phyloP scores from a whole-genome alignment of 2,113 vertebrate genomes.

The Anser cygnoides region DNA sequence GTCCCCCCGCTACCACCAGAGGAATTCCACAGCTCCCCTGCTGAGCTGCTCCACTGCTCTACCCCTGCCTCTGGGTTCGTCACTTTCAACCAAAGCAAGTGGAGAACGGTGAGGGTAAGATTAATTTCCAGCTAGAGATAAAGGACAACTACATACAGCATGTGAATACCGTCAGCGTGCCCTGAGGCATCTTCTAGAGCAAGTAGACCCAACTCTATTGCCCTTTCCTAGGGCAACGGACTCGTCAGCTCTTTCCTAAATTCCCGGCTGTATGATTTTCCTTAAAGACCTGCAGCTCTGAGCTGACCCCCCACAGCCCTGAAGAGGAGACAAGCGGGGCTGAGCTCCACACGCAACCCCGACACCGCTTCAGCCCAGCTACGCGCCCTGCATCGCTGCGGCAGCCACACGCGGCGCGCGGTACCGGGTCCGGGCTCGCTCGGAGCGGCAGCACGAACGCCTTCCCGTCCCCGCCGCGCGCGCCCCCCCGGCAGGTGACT shows the following conservation, averaged over 20 bases:
- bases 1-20: too few species aligned
- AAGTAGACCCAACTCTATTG: neutral
- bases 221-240: neutral
- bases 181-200: neutral
- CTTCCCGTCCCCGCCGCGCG: too few species aligned
- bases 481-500: too few species aligned
- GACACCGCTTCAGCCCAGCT: neutral
- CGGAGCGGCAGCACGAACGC: too few species aligned
- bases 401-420: too few species aligned
- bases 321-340: fast-evolving
- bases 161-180: neutral
- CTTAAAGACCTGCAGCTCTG: neutral
- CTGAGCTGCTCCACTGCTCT: neutral
- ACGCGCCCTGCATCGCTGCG: too few species aligned
- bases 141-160: neutral
- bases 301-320: neutral
- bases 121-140: neutral
- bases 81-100: neutral
- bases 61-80: neutral
- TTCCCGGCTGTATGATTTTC: fast-evolving
- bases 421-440: too few species aligned
- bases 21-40: neutral
- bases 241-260: neutral
- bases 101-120: neutral
- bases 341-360: neutral